Evolutionary conservation across 2,888 invertebrate genomes (phyloP), one percentile per base, ranked within the genome.

Genomic region (Nymphalis polychloros): DNA sequence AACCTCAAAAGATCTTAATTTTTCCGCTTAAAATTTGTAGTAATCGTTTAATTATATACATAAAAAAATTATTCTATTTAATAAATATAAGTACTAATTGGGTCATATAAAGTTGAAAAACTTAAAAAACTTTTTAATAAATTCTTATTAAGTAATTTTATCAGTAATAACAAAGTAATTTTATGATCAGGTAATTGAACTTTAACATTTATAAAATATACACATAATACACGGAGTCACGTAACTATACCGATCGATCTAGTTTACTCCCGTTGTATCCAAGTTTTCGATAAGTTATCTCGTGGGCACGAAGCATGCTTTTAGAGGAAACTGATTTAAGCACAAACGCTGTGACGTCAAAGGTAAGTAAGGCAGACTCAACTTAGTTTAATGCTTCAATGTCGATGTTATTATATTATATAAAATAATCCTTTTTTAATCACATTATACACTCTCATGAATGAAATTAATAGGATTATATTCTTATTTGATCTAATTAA

Each of bases 301-400:
- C 47, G 60, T 64, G 52, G 57, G 50, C 50, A 65, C 64, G 64
- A 57, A 55, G 50, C 68, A 61, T 20, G 68, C 63, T 67, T 67
- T 70, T 63, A 55, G 60, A 67, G 70, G 59, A 62, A 70, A 70
- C 57, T 70, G 55, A 31, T 61, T 70, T 70, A 67, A 50, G 48
- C 10, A 57, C 57, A 27, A 46, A n/a, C 69, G 49, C n/a, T 59
- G 60, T 55, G 47, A 63, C 63, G 60, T 62, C 63, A 67, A 69
- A 69, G 66, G 69, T 66, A 63, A 64, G 64, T 57, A 64, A 53
- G 62, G 19, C 59, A 69, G 47, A 57, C 8, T 20, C 5, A 41
- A 57, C 57, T 57, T 41, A 57, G 19, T 57, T 41, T 41, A 41
- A 35, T 41, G 57, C 27, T 41, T 19, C 17, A 41, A 41, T 57